Percentiles rank a stretch among this genome's conserved stretches.
phyloP scores from a whole-genome alignment of 2,797 vertebrate genomes.

The Myotis planiceps region DNA sequence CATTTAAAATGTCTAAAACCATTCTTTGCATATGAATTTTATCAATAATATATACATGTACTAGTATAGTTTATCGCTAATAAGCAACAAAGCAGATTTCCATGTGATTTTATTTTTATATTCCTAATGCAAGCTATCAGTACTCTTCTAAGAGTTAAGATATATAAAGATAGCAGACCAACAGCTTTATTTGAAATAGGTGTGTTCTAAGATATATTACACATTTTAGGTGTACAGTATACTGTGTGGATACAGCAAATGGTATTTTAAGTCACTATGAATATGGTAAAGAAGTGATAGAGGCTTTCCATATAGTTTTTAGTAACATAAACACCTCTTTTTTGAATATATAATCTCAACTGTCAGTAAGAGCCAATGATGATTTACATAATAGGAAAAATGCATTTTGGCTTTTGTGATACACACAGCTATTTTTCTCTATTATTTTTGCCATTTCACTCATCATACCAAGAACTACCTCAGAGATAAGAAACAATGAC shows the following conservation, averaged over 20 bases:
- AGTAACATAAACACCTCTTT: slow-evolving; percentile 52
- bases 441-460: slow-evolving; percentile 74
- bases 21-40: slow-evolving; percentile 7
- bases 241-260: not conserved
- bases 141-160: not conserved
- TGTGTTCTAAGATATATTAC: not conserved
- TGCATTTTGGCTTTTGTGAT: slow-evolving; percentile 57
- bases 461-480: slow-evolving; percentile 64
- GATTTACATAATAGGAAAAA: slow-evolving; percentile 66
- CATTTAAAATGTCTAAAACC: not conserved
- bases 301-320: slow-evolving; percentile 40
- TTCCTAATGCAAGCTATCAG: slow-evolving; percentile 15
- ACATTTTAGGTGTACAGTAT: not conserved
- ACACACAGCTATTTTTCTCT: slow-evolving; percentile 51
- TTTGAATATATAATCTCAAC: slow-evolving; percentile 55
- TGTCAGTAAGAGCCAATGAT: slow-evolving; percentile 70
- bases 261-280: slow-evolving; percentile 67
- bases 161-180: not conserved
- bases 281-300: slow-evolving; percentile 67
- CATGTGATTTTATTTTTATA: slow-evolving; percentile 8
- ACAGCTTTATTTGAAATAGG: not conserved
- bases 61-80: not conserved
- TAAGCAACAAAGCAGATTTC: slow-evolving; percentile 21
- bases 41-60: not conserved
- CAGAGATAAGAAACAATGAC: slow-evolving; percentile 74